Percentiles rank a stretch among this genome's conserved stretches.
Conservation (phyloP, 2,888 invertebrate genomes). For the Listrodromus nycthemerus region DNA sequence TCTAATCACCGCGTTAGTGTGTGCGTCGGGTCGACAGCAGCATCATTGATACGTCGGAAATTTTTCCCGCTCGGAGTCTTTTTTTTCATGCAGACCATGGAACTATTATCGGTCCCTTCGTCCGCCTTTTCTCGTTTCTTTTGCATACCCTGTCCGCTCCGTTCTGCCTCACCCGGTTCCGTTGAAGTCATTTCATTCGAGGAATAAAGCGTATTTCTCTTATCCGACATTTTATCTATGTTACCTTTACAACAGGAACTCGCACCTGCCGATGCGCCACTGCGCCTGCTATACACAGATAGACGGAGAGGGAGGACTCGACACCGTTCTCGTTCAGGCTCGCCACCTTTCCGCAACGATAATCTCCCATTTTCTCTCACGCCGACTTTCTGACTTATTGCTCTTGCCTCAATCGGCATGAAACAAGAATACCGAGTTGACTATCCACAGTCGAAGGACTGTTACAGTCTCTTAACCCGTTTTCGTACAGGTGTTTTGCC, state of each 20-base stretch:
- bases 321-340: slow-evolving; percentile 39
- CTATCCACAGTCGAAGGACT: slow-evolving; percentile 6
- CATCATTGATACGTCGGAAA: background rate
- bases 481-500: slow-evolving; percentile 11
- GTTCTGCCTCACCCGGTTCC: slow-evolving; percentile 47
- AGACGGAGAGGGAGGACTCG: slow-evolving; percentile 16
- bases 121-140: slow-evolving; percentile 31
- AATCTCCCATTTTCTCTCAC: slow-evolving; percentile 61
- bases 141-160: slow-evolving; percentile 21
- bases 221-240: slow-evolving; percentile 66
- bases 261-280: slow-evolving; percentile 62
- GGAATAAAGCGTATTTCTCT: slow-evolving; percentile 64
- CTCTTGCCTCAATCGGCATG: slow-evolving; percentile 10
- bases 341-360: slow-evolving; percentile 64
- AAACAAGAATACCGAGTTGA: slow-evolving; percentile 14
- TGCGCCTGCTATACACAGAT: slow-evolving; percentile 18
- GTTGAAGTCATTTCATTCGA: slow-evolving; percentile 61
- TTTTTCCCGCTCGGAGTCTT: slow-evolving; percentile 35
- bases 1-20: background rate
- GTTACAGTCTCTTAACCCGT: slow-evolving; percentile 13
- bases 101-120: slow-evolving; percentile 43
- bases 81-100: slow-evolving; percentile 12
- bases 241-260: slow-evolving; percentile 64
- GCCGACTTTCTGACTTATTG: slow-evolving; percentile 35
- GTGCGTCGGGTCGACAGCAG: background rate